These are phyloP conservation scores for Catharus minimus DNA, from an alignment of 2,113 vertebrate genomes.

Conservation along the genomic window DNA sequence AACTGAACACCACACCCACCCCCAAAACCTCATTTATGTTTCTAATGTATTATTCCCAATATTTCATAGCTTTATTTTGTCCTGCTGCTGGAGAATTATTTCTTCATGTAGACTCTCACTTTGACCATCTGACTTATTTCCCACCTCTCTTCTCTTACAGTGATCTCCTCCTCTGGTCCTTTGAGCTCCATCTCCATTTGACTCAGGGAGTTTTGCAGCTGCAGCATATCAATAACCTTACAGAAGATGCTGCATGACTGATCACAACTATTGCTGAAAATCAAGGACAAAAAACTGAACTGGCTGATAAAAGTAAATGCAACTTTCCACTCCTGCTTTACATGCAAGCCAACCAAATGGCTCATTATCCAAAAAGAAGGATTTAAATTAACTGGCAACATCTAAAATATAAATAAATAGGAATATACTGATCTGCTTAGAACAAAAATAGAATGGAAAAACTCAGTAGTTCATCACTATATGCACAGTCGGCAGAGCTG, in stretches of 20 bases:
- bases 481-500: background rate
- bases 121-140: background rate
- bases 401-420: conserved; percentile 5
- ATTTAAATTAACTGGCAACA: background rate
- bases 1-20: background rate
- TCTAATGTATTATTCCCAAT: background rate
- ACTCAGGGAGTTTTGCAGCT: background rate
- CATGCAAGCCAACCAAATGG: background rate
- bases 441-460: conserved; percentile 16
- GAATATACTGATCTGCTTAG: background rate
- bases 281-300: background rate
- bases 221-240: background rate
- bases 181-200: background rate
- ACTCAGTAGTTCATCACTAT: background rate
- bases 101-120: background rate
- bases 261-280: background rate
- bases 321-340: background rate
- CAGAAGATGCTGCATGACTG: background rate
- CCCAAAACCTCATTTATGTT: background rate
- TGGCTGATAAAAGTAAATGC: background rate
- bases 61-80: background rate
- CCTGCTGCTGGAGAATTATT: background rate
- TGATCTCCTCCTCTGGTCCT: background rate
- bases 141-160: background rate
- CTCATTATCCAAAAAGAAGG: background rate